These are phyloP conservation scores for Eulithis testata DNA, from an alignment of 2,888 invertebrate species.

Conservation along the genomic window DNA sequence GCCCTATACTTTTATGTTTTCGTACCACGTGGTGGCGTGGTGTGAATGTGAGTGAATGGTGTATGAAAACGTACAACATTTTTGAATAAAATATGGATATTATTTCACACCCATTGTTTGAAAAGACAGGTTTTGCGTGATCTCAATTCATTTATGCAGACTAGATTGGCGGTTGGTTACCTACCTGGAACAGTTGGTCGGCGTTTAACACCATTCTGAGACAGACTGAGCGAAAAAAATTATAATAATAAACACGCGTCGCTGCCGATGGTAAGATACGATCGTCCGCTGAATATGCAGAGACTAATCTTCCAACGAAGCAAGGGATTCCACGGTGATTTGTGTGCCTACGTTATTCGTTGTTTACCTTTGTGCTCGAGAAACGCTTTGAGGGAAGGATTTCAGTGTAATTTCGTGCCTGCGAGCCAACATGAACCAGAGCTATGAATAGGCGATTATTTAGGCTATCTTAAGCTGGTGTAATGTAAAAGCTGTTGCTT, in stretches of 20 bases:
- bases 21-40: no score
- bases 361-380: constrained; percentile 42
- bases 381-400: constrained; percentile 35
- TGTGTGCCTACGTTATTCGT: constrained; percentile 28
- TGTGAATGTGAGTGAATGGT: no score
- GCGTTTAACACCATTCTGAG: no score
- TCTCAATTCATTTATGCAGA: no score
- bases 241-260: no score
- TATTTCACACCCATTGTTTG: no score
- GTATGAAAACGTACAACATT: no score
- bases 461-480: constrained; percentile 3
- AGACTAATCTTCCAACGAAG: constrained; percentile 33
- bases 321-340: constrained; percentile 40
- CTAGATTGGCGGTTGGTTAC: no score
- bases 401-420: constrained; percentile 31
- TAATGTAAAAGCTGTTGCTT: constrained; percentile 8
- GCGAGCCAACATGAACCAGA: constrained; percentile 21
- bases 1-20: no score
- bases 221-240: background rate
- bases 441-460: constrained; percentile 7
- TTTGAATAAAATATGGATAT: no score
- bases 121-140: no score
- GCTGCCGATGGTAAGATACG: background rate
- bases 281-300: constrained; percentile 19
- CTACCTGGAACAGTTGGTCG: no score